These are phyloP conservation scores for Lumbricus terrestris DNA, from an alignment of 2,888 invertebrate species.

Conservation along the genomic window DNA sequence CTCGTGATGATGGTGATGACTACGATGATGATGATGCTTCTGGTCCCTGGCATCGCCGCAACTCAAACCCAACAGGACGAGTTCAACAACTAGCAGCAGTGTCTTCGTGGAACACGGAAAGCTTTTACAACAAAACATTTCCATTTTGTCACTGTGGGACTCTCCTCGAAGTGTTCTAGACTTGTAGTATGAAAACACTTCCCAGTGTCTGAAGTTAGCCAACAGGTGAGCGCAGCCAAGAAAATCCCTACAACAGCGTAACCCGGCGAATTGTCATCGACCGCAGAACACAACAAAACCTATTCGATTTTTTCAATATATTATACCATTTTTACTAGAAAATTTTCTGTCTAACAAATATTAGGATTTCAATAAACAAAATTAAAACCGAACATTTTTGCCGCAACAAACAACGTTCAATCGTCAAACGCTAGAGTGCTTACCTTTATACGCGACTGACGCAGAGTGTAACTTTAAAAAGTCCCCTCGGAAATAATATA, in stretches of 20 bases:
- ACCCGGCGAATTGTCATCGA: not conserved
- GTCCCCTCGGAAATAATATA: too few species aligned
- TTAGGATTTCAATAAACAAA: not conserved
- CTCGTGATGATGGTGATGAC: constrained; percentile 3
- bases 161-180: not conserved
- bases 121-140: not conserved
- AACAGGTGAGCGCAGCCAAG: not conserved
- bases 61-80: not conserved
- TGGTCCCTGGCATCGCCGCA: not conserved
- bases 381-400: not conserved
- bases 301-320: not conserved
- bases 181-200: not conserved
- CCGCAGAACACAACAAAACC: not conserved
- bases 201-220: not conserved
- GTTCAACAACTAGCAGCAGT: not conserved
- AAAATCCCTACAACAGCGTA: not conserved
- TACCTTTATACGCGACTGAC: not conserved
- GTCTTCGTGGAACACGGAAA: not conserved
- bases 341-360: not conserved
- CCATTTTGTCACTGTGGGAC: not conserved
- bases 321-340: not conserved
- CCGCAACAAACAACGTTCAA: not conserved
- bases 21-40: not conserved
- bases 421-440: not conserved
- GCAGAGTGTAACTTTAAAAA: too few species aligned